Evolutionary conservation across 2,888 invertebrate species (phyloP), one percentile per base, ranked within the genome.

Genomic region (Nemotelus pantherinus): DNA sequence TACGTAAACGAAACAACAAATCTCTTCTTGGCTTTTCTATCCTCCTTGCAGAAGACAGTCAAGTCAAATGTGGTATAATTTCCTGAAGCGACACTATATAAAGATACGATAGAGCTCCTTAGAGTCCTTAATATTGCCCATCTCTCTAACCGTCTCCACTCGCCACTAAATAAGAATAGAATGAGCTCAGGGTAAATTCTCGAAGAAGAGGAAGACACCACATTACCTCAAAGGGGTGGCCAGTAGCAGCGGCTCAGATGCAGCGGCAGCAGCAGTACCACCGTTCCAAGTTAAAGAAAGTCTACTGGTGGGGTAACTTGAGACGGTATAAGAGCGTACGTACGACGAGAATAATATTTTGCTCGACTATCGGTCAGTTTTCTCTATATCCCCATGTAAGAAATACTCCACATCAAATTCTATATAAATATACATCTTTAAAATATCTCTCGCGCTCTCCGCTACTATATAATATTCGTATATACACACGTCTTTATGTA

Each of bases 31-130:
- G 68, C 67, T 67, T 67, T 65, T 65, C 57, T 55, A 67, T 58
- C 71, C 58, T 63, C 67, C 48, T 63, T 50, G 60, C 48, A 47
- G 63, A 63, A 67, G 67, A 76, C 47, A 57, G 65, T 44, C 60
- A 48, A 70, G 53, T 75, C 58, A 64, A 80, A 79, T 81, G 78
- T 81, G 81, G 77, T 81, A 77, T 63, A 77, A 80, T 78, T 78
- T 80, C 68, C 80, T 80, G 78, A 77, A 80, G 79, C 80, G 79
- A 80, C 80, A 80, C 80, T 80, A 80, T 81, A 80, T 80, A 80
- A 81, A 80, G 80, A 81, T 80, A 79, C 55, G 50, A 70, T 70
- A 70, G 55, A 70, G 78, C 77, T 81, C 81, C 81, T 81, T 81
- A 77, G 68, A 79, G 76, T 81, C 81, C 81, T 81, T 81, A 77